Evolutionary conservation across 2,113 vertebrate genomes (phyloP).

Genomic region (Seriola aureovittata): DNA sequence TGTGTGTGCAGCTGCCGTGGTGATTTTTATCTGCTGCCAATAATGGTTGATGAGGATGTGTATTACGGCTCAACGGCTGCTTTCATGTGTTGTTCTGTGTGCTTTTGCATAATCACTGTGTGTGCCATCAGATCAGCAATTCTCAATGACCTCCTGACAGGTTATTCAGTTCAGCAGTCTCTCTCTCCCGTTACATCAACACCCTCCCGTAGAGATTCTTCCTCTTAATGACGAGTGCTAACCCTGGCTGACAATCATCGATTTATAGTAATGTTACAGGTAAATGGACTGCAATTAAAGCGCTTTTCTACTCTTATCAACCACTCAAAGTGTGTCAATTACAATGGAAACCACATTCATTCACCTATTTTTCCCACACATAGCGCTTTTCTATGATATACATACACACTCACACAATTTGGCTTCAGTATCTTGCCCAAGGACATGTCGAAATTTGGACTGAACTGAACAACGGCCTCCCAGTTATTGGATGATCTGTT

Average conservation of each 20-base stretch:
- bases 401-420: too few relatives aligned
- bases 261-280: background rate
- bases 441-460: too few relatives aligned
- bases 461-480: too few relatives aligned
- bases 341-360: too few relatives aligned
- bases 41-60: background rate
- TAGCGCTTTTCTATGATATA: too few relatives aligned
- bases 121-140: background rate
- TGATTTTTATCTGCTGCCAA: background rate
- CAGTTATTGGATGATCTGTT: too few relatives aligned
- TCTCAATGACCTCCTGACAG: background rate
- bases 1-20: background rate
- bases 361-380: too few relatives aligned
- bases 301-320: too few relatives aligned
- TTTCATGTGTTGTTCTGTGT: background rate
- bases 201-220: background rate
- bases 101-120: background rate
- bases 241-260: background rate
- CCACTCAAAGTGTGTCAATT: too few relatives aligned
- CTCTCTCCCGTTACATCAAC: background rate
- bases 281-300: too few relatives aligned
- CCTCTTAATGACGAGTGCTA: background rate
- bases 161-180: background rate
- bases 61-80: background rate
- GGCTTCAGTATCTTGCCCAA: too few relatives aligned